A percentile compares a stretch with the other conserved stretches of the same genome.
Evolutionary conservation across 2,888 invertebrate species (phyloP).

Genomic region (Oligia latruncula): DNA sequence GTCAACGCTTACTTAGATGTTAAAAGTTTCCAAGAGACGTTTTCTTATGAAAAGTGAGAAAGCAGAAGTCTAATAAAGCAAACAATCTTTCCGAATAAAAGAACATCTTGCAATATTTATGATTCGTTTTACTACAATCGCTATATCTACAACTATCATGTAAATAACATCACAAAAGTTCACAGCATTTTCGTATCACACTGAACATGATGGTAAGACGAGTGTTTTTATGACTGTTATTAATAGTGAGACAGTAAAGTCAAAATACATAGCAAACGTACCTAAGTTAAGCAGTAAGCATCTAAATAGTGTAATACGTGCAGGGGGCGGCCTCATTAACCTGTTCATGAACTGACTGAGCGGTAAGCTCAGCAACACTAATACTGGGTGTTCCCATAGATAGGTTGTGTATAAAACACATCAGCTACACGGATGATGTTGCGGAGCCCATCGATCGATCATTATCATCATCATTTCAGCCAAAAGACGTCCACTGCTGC

Average conservation of each 20-base stretch:
- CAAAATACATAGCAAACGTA: neutral
- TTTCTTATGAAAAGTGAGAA: slow-evolving; percentile 23
- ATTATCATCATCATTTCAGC: no score
- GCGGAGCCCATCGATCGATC: neutral
- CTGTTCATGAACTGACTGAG: neutral
- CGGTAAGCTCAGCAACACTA: neutral
- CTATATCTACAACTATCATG: neutral
- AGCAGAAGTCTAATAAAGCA: neutral
- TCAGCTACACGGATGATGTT: neutral
- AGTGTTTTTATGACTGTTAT: neutral
- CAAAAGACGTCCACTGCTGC: no score
- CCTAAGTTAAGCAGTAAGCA: neutral
- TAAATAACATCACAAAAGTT: neutral
- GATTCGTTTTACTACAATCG: slow-evolving; percentile 9
- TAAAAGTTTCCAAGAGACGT: neutral
- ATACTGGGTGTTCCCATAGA: neutral
- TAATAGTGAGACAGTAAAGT: neutral
- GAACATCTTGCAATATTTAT: slow-evolving; percentile 10
- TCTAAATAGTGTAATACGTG: neutral
- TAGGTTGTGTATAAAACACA: neutral
- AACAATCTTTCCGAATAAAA: slow-evolving; percentile 21
- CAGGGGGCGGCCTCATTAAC: neutral
- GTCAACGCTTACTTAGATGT: slow-evolving; percentile 2
- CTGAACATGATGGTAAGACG: neutral
- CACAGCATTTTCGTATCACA: neutral